Conservation (phyloP, 2,888 invertebrate genomes). For the Colostygia pectinataria region DNA sequence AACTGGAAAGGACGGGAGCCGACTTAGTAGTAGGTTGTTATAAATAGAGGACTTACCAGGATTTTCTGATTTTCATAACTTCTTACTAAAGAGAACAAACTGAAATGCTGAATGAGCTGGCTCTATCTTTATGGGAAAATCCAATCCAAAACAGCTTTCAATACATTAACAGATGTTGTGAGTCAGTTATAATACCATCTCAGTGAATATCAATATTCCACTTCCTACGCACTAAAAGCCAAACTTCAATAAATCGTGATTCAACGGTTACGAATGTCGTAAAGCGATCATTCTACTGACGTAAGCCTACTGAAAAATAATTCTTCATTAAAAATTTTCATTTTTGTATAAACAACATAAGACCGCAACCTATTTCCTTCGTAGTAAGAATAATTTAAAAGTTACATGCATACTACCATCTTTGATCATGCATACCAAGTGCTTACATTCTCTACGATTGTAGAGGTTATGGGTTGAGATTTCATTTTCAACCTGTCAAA, state of each 20-base stretch:
- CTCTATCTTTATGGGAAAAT: constrained; percentile 3
- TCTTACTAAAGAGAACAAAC: too few relatives aligned
- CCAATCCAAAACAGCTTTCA: constrained; percentile 8
- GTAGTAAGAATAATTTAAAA: too few relatives aligned
- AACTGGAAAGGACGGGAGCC: too few relatives aligned
- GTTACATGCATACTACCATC: too few relatives aligned
- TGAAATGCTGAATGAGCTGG: too few relatives aligned
- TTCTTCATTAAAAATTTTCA: constrained; percentile 3
- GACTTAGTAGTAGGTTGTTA: too few relatives aligned
- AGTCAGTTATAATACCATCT: constrained; percentile 15
- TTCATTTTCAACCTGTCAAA: too few relatives aligned
- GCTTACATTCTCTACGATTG: too few relatives aligned
- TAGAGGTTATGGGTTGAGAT: too few relatives aligned
- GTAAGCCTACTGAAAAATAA: constrained; percentile 15
- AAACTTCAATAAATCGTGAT: constrained; percentile 19
- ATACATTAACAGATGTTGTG: constrained; percentile 13
- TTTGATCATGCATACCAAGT: too few relatives aligned
- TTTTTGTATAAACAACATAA: background rate
- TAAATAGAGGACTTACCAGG: too few relatives aligned
- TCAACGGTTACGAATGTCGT: constrained; percentile 20
- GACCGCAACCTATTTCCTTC: background rate
- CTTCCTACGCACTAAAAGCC: constrained; percentile 22
- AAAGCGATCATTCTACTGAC: constrained; percentile 15
- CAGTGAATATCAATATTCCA: constrained; percentile 18
- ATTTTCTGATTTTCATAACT: too few relatives aligned